Evolutionary conservation across 2,797 vertebrate genomes (phyloP).

Genomic region (Pteropus rufus): DNA sequence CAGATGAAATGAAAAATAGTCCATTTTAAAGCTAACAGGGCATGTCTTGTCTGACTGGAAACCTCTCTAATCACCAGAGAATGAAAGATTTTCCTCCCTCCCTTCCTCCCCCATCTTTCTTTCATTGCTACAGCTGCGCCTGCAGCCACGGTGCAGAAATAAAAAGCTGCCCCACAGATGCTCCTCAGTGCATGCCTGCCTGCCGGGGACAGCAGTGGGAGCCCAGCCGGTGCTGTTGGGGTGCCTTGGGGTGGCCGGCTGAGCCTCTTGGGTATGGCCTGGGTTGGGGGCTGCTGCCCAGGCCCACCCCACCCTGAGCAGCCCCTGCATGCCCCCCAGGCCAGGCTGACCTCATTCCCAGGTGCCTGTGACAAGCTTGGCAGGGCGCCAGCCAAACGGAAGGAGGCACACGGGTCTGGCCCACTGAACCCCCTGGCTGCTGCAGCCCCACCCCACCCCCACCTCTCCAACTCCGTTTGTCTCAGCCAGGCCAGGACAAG

Average conservation of each 20-base stretch:
- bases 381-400: background rate
- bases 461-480: background rate
- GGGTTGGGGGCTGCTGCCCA: background rate
- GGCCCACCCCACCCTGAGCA: background rate
- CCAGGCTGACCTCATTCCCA: background rate
- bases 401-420: background rate
- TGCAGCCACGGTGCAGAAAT: background rate
- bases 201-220: background rate
- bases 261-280: background rate
- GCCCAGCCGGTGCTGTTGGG: accelerated
- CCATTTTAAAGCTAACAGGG: slow-evolving; percentile 58
- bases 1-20: slow-evolving; percentile 12
- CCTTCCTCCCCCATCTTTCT: background rate
- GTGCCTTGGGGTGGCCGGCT: background rate
- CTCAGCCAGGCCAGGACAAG: background rate
- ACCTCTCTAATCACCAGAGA: slow-evolving; percentile 37
- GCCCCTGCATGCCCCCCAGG: background rate
- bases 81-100: background rate
- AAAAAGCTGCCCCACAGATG: background rate
- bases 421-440: background rate
- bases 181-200: background rate
- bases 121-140: background rate
- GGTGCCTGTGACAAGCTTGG: background rate
- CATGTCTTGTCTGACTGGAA: slow-evolving; percentile 44
- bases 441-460: accelerated